Percentiles rank a stretch among this genome's conserved stretches.
Conservation (phyloP, 2,888 invertebrate species). For the Platycnemis pennipes region DNA sequence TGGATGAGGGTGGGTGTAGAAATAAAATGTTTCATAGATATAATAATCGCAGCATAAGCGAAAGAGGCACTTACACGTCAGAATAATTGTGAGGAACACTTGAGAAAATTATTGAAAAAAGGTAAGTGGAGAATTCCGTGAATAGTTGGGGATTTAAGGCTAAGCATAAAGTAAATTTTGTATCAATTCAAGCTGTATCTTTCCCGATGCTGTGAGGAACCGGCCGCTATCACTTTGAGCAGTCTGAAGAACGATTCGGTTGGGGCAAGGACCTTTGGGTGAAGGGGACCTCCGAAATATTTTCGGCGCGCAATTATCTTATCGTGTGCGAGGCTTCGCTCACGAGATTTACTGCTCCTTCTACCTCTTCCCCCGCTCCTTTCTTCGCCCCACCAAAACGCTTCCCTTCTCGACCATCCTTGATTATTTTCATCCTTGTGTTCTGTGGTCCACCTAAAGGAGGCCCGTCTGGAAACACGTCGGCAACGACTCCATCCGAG, state of each 20-base stretch:
- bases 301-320: conserved; percentile 36
- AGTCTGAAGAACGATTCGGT: background rate
- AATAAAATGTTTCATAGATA: too few relatives aligned
- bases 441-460: background rate
- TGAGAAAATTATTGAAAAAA: too few relatives aligned
- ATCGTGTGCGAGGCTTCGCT: background rate
- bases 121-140: too few relatives aligned
- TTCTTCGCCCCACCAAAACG: background rate
- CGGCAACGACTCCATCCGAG: background rate
- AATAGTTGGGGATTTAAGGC: too few relatives aligned
- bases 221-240: background rate
- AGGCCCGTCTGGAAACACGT: background rate
- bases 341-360: background rate
- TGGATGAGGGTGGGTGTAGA: too few relatives aligned
- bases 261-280: background rate
- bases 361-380: background rate
- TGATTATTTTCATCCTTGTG: background rate
- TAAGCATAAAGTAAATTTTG: too few relatives aligned
- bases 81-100: too few relatives aligned
- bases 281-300: conserved; percentile 14
- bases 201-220: background rate
- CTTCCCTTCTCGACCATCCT: background rate
- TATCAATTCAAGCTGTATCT: too few relatives aligned
- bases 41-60: too few relatives aligned
- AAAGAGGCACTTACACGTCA: too few relatives aligned